These are phyloP conservation scores for Amiota mariae DNA, from an alignment of 2,888 invertebrate species.

Conservation along the genomic window DNA sequence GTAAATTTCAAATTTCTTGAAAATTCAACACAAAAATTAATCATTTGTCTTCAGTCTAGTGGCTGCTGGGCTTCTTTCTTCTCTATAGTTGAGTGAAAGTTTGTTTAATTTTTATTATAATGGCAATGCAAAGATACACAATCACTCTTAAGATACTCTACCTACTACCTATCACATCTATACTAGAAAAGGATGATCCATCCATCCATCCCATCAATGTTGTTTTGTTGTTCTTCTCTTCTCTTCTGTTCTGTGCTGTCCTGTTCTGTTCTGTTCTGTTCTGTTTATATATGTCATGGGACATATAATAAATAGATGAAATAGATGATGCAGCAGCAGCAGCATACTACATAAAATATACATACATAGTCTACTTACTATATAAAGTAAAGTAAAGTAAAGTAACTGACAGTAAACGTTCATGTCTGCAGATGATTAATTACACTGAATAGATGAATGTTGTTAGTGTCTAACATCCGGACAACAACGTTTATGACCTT, in stretches of 20 bases:
- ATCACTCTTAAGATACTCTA: background rate
- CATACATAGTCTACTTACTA: too few relatives aligned
- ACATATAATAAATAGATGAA: slow-evolving; percentile 58
- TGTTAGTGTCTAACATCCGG: too few relatives aligned
- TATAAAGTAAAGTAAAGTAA: too few relatives aligned
- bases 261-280: too few relatives aligned
- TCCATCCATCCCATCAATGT: too few relatives aligned
- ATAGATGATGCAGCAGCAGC: slow-evolving; percentile 64
- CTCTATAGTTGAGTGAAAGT: slow-evolving; percentile 51
- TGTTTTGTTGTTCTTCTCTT: background rate
- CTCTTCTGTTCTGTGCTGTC: too few relatives aligned
- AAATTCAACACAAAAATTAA: slow-evolving; percentile 36
- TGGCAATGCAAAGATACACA: background rate
- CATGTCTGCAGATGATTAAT: slow-evolving; percentile 56
- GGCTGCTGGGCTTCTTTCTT: slow-evolving; percentile 33
- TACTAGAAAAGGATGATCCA: too few relatives aligned
- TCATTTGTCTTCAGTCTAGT: slow-evolving; percentile 38
- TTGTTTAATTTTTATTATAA: slow-evolving; percentile 62
- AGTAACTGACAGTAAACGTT: slow-evolving; percentile 55
- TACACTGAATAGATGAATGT: slow-evolving; percentile 35
- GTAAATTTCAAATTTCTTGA: too few relatives aligned
- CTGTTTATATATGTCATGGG: slow-evolving; percentile 42
- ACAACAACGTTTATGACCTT: too few relatives aligned
- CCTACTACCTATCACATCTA: too few relatives aligned
- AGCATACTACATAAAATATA: slow-evolving; percentile 52